A percentile compares a stretch with the other conserved stretches of the same genome.
These are phyloP conservation scores for Triplophysa bombifrons DNA, from an alignment of 2,797 vertebrate species.

Conservation along the genomic window DNA sequence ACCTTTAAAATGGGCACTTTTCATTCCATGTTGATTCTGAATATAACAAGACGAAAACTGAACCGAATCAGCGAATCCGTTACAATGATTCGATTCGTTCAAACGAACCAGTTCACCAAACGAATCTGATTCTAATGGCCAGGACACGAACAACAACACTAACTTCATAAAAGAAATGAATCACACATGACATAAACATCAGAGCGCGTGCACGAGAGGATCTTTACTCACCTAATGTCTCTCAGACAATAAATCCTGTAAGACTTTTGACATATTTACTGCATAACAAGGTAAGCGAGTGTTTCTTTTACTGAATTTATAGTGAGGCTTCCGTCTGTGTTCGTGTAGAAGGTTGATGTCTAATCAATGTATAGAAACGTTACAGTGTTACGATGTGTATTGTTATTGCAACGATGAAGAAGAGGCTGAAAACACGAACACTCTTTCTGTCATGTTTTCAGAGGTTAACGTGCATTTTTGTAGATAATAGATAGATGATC, in stretches of 20 bases:
- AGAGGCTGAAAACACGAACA: too few relatives aligned
- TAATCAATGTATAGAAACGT: neutral
- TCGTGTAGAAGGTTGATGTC: neutral
- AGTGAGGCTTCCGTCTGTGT: neutral
- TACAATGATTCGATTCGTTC: neutral
- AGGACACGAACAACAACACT: neutral
- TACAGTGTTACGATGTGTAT: neutral
- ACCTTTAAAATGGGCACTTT: neutral
- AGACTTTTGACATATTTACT: neutral
- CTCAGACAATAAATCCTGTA: neutral
- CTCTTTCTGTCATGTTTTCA: too few relatives aligned
- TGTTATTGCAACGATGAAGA: too few relatives aligned
- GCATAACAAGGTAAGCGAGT: neutral
- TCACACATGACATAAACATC: neutral
- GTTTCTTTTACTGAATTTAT: neutral
- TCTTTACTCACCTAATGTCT: neutral
- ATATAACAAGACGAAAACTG: too few relatives aligned
- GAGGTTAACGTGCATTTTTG: too few relatives aligned
- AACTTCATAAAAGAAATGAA: conserved; percentile 1
- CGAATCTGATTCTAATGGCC: neutral
- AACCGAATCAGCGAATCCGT: neutral
- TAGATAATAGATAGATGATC: too few relatives aligned
- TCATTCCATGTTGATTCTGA: too few relatives aligned
- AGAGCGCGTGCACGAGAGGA: neutral
- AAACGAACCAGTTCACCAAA: neutral